Conservation (phyloP, 2,888 invertebrate genomes). For the Nomada hirtipes region DNA sequence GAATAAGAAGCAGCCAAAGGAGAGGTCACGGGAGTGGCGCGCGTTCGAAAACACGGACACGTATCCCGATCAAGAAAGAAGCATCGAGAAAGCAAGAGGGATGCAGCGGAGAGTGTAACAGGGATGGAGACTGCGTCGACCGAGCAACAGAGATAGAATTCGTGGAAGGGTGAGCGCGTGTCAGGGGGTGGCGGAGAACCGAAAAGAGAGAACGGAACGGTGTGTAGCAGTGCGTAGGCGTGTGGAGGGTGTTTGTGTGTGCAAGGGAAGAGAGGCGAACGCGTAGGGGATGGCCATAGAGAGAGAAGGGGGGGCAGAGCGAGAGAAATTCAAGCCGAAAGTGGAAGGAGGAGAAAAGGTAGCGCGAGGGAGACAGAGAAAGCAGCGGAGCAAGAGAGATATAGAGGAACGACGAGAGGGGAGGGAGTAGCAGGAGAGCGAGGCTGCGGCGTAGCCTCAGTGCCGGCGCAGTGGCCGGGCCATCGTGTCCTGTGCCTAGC, state of each 20-base stretch:
- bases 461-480: constrained; percentile 84
- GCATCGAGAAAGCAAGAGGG: constrained; percentile 44
- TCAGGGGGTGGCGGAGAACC: constrained; percentile 34
- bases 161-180: constrained; percentile 23
- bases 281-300: constrained; percentile 21
- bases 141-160: not conserved
- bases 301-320: constrained; percentile 18
- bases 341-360: constrained; percentile 16
- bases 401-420: constrained; percentile 33
- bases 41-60: constrained; percentile 57
- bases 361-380: constrained; percentile 16
- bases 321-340: constrained; percentile 11
- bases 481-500: constrained; percentile 82
- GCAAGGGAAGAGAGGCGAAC: constrained; percentile 5
- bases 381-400: constrained; percentile 12
- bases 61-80: constrained; percentile 54
- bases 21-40: not conserved
- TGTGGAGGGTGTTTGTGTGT: not conserved
- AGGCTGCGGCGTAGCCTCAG: constrained; percentile 83
- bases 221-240: not conserved
- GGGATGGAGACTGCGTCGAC: constrained; percentile 24
- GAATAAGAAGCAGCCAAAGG: not conserved
- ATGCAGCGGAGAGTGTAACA: constrained; percentile 11
- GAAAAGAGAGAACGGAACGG: constrained; percentile 35
- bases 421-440: constrained; percentile 81